Percentiles rank a stretch among this genome's conserved stretches.
These are phyloP conservation scores for Noturus placidus DNA, from an alignment of 2,113 vertebrate genomes.

Conservation along the genomic window DNA sequence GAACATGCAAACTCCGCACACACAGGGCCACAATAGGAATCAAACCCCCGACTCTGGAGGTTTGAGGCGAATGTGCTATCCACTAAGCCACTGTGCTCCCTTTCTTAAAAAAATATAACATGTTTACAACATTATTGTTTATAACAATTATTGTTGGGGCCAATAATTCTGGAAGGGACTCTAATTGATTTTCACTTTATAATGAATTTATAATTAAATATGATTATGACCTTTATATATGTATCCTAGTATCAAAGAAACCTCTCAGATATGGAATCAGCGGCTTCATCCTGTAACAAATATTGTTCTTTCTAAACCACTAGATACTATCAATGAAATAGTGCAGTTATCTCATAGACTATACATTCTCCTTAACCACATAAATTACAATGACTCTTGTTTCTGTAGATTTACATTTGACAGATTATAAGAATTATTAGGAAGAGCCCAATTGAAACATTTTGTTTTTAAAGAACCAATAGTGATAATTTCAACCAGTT, in stretches of 20 bases:
- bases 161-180: background rate
- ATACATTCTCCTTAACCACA: background rate
- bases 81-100: no score
- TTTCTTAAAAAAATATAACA: background rate
- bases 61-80: no score
- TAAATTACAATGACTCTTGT: background rate
- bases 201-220: background rate
- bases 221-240: no score
- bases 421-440: background rate
- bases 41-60: no score
- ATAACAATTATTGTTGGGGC: background rate
- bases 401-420: background rate
- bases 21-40: no score
- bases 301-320: constrained; percentile 17
- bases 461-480: background rate
- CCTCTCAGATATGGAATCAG: background rate
- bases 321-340: constrained; percentile 31
- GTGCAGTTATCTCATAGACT: background rate
- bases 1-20: no score
- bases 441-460: background rate
- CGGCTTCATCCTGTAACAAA: background rate
- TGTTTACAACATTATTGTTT: no score
- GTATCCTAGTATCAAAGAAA: background rate
- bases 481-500: background rate
- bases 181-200: background rate